phyloP scores from a whole-genome alignment of 1,140 invertebrate genomes.

The Notospermus geniculatus region DNA sequence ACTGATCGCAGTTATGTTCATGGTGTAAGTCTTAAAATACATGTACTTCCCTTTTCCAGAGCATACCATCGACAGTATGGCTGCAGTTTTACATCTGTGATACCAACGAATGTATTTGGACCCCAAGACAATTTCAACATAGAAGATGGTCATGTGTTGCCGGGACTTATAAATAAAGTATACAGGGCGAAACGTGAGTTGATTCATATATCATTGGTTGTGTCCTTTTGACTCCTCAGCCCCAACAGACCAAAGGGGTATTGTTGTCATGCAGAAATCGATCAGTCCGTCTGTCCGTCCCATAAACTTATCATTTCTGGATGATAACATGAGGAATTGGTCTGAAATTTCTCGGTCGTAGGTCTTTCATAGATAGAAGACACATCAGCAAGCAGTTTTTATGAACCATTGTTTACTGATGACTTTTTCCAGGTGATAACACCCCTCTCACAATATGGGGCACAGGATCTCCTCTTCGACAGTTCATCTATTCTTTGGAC shows the following conservation, averaged over 20 bases:
- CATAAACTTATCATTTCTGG: too few relatives aligned
- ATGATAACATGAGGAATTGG: too few relatives aligned
- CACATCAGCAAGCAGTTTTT: too few relatives aligned
- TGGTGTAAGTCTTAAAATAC: neutral
- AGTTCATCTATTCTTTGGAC: conserved; percentile 97
- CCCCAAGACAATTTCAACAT: conserved; percentile 92
- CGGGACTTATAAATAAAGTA: conserved; percentile 82
- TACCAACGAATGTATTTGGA: conserved; percentile 98
- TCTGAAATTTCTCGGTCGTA: too few relatives aligned
- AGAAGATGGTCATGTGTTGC: conserved; percentile 75
- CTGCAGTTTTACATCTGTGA: conserved; percentile 84
- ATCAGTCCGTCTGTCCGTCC: too few relatives aligned
- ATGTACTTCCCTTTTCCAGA: conserved; percentile 29
- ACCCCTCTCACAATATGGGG: conserved; percentile 70
- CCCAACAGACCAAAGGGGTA: too few relatives aligned
- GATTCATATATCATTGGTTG: too few relatives aligned
- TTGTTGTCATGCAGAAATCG: too few relatives aligned
- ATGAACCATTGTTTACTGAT: too few relatives aligned
- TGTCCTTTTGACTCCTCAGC: too few relatives aligned
- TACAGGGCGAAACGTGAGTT: conserved; percentile 62
- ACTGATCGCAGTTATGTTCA: neutral
- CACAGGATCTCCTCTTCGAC: conserved; percentile 85
- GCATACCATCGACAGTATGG: conserved; percentile 61
- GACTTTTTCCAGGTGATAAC: conserved; percentile 45
- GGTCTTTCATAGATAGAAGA: too few relatives aligned